Conservation (phyloP, 2,113 vertebrate genomes). For the Brienomyrus longianalis region DNA sequence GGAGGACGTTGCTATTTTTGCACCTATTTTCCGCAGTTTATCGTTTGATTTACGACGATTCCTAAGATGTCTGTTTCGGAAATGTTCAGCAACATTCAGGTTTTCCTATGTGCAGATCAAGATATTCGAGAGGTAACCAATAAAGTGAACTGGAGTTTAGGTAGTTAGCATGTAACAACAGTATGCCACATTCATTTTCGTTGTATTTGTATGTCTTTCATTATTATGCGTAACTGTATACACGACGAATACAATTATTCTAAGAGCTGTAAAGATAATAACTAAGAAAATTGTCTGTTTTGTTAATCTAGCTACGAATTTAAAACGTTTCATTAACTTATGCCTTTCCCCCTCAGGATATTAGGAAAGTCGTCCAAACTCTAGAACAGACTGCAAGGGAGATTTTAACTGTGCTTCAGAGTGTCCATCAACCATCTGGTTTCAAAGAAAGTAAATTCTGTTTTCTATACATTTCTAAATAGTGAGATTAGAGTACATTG, state of each 20-base stretch:
- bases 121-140: conserved; percentile 78
- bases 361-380: conserved; percentile 85
- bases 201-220: neutral
- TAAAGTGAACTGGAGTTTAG: neutral
- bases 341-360: conserved; percentile 65
- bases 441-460: conserved; percentile 85
- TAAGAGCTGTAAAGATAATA: neutral
- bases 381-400: conserved; percentile 94
- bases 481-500: neutral
- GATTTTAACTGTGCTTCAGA: conserved; percentile 87
- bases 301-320: neutral
- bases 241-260: neutral
- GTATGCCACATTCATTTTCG: neutral
- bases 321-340: neutral
- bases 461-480: neutral
- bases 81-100: conserved; percentile 85
- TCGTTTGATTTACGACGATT: neutral
- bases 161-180: neutral
- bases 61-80: conserved; percentile 80
- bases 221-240: neutral
- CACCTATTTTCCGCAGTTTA: neutral
- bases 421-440: conserved; percentile 86
- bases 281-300: neutral
- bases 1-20: neutral
- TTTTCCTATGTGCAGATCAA: conserved; percentile 82